Conservation (phyloP, 92 coral and sea anemone genomes). For the Palythoa heliodiscus region DNA sequence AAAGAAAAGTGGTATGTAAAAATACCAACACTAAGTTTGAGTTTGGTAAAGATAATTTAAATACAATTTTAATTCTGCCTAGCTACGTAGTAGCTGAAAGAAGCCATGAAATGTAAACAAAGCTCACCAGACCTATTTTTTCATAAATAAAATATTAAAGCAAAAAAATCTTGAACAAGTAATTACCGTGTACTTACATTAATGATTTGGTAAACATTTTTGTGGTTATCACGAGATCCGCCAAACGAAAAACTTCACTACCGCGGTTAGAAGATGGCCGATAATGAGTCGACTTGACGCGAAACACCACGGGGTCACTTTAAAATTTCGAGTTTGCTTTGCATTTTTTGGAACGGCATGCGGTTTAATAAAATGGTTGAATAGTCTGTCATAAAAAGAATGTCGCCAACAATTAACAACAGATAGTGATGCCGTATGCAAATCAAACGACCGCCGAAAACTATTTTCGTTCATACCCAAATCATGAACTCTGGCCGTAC, state of each 20-base stretch:
- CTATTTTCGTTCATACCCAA: no score
- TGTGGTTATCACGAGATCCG: neutral
- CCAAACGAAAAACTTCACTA: neutral
- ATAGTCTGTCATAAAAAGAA: slow-evolving; percentile 3
- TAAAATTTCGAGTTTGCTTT: slow-evolving; percentile 31
- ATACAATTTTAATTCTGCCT: neutral
- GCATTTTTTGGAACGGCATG: slow-evolving; percentile 25
- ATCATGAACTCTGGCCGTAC: no score
- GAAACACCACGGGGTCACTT: neutral
- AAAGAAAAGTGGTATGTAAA: neutral
- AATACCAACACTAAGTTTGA: neutral
- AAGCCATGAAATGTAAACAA: slow-evolving; percentile 28
- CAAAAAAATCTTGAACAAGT: neutral
- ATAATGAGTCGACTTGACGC: neutral
- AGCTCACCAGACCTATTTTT: neutral
- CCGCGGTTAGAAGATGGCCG: neutral
- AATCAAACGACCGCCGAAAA: neutral
- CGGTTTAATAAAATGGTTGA: slow-evolving; percentile 21
- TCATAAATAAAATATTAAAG: slow-evolving; percentile 12
- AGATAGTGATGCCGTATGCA: neutral
- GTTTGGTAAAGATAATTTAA: neutral
- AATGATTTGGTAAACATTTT: neutral
- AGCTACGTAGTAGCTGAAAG: neutral
- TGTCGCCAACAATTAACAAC: slow-evolving; percentile 1
- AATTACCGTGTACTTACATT: neutral